Conservation (phyloP, 2,797 vertebrate genomes). For the Characodon lateralis region DNA sequence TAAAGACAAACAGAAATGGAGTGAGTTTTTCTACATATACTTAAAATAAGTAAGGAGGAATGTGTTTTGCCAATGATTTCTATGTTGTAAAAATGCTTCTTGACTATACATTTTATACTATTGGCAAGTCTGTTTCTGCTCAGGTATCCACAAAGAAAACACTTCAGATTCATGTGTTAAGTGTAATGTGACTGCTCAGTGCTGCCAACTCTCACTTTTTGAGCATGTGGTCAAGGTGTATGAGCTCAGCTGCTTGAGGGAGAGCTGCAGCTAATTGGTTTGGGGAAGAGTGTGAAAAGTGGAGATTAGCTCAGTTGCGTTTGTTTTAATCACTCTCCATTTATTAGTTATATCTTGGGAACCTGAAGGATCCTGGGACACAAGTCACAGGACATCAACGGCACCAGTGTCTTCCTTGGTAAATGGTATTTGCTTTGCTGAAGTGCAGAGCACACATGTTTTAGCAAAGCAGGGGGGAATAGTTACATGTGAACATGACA, state of each 20-base stretch:
- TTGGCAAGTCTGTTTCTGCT: not conserved
- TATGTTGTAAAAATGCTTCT: not conserved
- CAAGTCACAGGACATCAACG: not conserved
- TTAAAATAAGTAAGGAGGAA: not conserved
- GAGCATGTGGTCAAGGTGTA: not conserved
- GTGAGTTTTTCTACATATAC: not conserved
- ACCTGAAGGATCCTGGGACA: not conserved
- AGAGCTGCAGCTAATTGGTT: not conserved
- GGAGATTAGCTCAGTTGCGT: slow-evolving; percentile 1
- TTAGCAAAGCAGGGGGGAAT: not conserved
- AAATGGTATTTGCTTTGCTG: slow-evolving; percentile 1
- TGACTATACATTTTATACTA: not conserved
- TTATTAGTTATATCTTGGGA: slow-evolving; percentile 3
- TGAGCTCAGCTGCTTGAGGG: not conserved
- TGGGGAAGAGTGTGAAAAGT: not conserved
- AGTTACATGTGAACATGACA: too few relatives aligned
- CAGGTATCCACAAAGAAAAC: not conserved
- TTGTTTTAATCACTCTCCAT: not conserved
- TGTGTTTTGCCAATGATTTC: not conserved
- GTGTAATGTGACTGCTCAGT: not conserved
- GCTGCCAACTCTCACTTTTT: not conserved
- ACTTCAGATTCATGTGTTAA: not conserved
- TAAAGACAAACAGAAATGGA: not conserved
- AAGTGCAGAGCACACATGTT: not conserved
- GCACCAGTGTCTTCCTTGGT: not conserved